Conservation (phyloP, 2,797 vertebrate species). For the Okamejei kenojei region DNA sequence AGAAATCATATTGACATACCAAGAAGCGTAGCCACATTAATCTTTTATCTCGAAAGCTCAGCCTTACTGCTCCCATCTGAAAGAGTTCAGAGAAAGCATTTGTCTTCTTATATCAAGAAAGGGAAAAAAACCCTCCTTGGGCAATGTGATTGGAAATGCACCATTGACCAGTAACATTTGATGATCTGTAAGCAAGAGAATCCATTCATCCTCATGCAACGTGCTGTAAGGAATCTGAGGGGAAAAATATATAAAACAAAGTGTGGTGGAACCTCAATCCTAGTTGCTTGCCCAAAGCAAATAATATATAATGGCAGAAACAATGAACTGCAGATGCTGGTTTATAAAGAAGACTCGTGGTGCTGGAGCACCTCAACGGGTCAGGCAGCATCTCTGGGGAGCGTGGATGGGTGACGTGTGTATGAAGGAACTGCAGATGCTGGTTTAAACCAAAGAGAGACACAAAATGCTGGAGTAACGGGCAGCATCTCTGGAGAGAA, state of each 20-base stretch:
- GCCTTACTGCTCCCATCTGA: not conserved
- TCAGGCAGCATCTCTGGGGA: too few relatives aligned
- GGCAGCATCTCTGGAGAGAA: too few relatives aligned
- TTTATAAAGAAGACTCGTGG: too few relatives aligned
- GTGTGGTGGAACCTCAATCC: too few relatives aligned
- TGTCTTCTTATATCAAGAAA: not conserved
- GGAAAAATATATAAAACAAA: not conserved
- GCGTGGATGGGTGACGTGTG: too few relatives aligned
- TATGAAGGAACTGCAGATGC: too few relatives aligned
- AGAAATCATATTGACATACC: not conserved
- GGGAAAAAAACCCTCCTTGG: not conserved
- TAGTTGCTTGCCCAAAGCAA: too few relatives aligned
- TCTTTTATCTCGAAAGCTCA: not conserved
- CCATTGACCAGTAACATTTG: not conserved
- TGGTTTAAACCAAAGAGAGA: too few relatives aligned
- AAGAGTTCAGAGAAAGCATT: not conserved
- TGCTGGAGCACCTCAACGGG: too few relatives aligned
- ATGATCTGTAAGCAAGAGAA: not conserved
- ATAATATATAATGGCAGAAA: too few relatives aligned
- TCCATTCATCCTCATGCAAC: not conserved
- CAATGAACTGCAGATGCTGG: too few relatives aligned
- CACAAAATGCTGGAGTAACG: too few relatives aligned
- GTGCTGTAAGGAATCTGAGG: not conserved
- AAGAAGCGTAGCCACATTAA: not conserved
- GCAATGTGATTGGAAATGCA: not conserved